Percentiles rank a stretch among this genome's conserved stretches.
phyloP scores from a whole-genome alignment of 2,888 invertebrate species.

The Melieria omissa region DNA sequence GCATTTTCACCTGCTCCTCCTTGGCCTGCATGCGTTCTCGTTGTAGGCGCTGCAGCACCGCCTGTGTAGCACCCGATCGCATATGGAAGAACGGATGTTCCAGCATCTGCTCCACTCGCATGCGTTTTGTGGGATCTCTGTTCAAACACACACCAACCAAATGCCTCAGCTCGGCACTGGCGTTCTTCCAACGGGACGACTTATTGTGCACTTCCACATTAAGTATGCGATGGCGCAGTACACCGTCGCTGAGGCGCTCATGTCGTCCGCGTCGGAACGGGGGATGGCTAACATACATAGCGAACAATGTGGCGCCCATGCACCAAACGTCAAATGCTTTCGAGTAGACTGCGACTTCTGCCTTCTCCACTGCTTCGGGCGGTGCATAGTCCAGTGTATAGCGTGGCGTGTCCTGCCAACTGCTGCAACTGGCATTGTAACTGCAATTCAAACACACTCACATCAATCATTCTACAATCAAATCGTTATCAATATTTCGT shows the following conservation, averaged over 20 bases:
- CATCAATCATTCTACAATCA: background rate
- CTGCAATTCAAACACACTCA: conserved; percentile 41
- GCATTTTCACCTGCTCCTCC: background rate
- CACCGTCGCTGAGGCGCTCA: conserved; percentile 47
- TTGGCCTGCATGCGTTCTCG: background rate
- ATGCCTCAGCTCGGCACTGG: conserved; percentile 51
- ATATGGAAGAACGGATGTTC: conserved; percentile 67
- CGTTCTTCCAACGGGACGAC: conserved; percentile 53
- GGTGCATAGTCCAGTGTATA: conserved; percentile 91
- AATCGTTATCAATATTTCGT: background rate
- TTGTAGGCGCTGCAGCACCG: conserved; percentile 8
- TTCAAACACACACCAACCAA: conserved; percentile 56
- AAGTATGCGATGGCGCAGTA: conserved; percentile 53
- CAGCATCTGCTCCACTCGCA: conserved; percentile 57
- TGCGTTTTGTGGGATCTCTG: conserved; percentile 53
- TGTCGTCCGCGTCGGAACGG: conserved; percentile 73
- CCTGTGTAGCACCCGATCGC: conserved; percentile 12
- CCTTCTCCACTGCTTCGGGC: conserved; percentile 82
- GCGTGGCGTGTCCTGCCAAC: conserved; percentile 76
- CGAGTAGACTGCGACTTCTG: conserved; percentile 73
- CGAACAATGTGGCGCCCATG: conserved; percentile 86
- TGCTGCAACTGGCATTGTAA: conserved; percentile 48
- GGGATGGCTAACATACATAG: conserved; percentile 82
- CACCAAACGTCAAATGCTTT: conserved; percentile 97
- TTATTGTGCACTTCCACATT: conserved; percentile 56